Evolutionary conservation across 2,888 invertebrate species (phyloP), one percentile per base, ranked within the genome.

Genomic region (Aleiodes alternator): DNA sequence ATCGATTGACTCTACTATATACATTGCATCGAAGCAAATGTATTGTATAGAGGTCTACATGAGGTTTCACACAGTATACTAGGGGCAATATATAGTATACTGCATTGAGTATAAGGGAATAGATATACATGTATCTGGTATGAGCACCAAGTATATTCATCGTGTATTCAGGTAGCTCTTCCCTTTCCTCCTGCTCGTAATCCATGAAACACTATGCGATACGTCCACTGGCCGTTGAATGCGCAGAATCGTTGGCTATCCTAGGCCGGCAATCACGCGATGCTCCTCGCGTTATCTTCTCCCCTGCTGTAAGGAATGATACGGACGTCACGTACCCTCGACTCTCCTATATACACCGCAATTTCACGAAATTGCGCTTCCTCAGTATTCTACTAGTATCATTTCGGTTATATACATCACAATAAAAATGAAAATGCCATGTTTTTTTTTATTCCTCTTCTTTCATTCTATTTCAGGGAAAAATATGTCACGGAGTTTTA

Each of bases 181-280:
- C 43, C 43, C 43, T 38, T 38, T 38, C 43, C 43, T 43, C 43
- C 11, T 43, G 9, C 71, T 68, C 34, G 55, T 7, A 29, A 75
- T 73, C 57, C 57, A 70, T 64, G 64, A 14, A 64, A 64, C 16
- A 16, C 64, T 43, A 43, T 16, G 43, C 48, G 14, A 29, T 38
- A 61, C 61, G 38, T 38, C 43, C 48, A 23, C 48, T 64, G 16
- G 14, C 16, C 16, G 23, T 48, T 43, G 71, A 76, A 73, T 76
- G 74, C 69, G 72, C 78, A 78, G 73, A 78, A 76, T 74, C 72
- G 73, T 4, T 23, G 56, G 43, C 29, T 53, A 31, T 70, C 59
- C 48, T 71, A 77, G 76, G 75, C 78, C 76, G 82, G 80, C 81
- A 81, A 83, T 82, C 83, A 82, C 82, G 83, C 82, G 80, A 82